Percentiles rank a stretch among this genome's conserved stretches.
These are phyloP conservation scores for Trochalopteron elliotii DNA, from an alignment of 2,113 vertebrate genomes.

Conservation along the genomic window DNA sequence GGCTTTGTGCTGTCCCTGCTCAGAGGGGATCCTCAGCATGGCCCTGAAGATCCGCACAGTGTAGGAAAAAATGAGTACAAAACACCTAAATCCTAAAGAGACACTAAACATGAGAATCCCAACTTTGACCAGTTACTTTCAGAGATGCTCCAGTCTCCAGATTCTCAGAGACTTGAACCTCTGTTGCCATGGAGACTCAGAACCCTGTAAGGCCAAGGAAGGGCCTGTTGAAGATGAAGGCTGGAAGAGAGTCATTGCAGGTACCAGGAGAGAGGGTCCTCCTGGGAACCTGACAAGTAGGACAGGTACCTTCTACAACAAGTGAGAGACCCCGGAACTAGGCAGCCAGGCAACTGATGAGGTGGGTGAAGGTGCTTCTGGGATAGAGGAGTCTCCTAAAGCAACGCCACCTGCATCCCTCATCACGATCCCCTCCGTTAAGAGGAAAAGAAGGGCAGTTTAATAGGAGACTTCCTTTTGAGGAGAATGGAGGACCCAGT, in stretches of 20 bases:
- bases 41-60: background rate
- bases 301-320: background rate
- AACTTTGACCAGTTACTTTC: background rate
- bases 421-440: background rate
- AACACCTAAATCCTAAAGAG: background rate
- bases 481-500: fast-evolving
- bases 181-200: background rate
- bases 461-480: background rate
- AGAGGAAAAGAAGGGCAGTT: background rate
- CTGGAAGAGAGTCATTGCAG: background rate
- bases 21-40: background rate
- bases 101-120: background rate
- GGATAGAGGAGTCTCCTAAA: background rate
- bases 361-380: background rate
- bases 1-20: background rate
- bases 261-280: background rate
- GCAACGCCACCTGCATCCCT: background rate
- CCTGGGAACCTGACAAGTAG: background rate
- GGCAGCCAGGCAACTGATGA: background rate
- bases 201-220: background rate
- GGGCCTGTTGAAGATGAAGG: background rate
- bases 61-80: background rate
- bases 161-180: background rate
- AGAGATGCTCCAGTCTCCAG: background rate
- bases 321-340: background rate